These are phyloP conservation scores for Frankliniella fusca DNA, from an alignment of 2,888 invertebrate species.

Conservation along the genomic window DNA sequence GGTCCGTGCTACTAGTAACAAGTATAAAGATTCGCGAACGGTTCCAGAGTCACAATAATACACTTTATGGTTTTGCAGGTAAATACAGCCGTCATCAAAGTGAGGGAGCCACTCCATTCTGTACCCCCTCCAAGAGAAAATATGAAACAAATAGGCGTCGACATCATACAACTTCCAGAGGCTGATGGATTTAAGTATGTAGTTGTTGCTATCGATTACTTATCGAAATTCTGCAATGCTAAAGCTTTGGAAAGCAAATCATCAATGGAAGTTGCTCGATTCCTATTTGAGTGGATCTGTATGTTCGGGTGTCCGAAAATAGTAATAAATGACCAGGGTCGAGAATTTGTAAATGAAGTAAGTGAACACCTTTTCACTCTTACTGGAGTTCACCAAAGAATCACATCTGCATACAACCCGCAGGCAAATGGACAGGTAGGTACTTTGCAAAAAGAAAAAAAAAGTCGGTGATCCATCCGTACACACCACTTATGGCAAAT, in stretches of 20 bases:
- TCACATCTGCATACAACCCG: background rate
- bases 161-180: background rate
- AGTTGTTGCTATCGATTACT: background rate
- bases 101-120: background rate
- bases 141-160: background rate
- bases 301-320: background rate
- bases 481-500: no score
- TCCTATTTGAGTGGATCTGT: background rate
- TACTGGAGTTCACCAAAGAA: background rate
- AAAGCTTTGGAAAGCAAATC: background rate
- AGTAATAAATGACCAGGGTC: slow-evolving; percentile 14
- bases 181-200: background rate
- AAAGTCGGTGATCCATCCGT: no score
- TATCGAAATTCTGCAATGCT: background rate
- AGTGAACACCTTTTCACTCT: background rate
- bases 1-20: background rate
- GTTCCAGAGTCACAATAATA: background rate
- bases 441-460: background rate
- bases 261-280: background rate
- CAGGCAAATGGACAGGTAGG: slow-evolving; percentile 24
- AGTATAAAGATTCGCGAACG: background rate
- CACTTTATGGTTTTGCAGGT: background rate
- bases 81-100: background rate
- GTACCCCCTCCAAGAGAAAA: background rate
- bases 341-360: slow-evolving; percentile 6